phyloP scores from a whole-genome alignment of 2,888 invertebrate species.

The Synanthedon tipuliformis region DNA sequence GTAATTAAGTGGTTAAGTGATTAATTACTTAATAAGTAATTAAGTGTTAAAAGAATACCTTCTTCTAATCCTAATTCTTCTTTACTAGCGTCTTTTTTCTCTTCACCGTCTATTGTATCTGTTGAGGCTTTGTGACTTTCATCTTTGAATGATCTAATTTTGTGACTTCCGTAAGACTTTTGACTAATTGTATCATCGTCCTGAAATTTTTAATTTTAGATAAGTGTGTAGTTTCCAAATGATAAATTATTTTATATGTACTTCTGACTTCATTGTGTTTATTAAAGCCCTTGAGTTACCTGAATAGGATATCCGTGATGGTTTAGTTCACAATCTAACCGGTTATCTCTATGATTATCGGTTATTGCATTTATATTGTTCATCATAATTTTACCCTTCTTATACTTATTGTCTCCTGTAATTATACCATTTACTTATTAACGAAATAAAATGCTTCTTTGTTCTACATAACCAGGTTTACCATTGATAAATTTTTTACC shows the following conservation, averaged over 20 bases:
- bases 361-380: constrained; percentile 87
- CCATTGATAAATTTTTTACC: constrained; percentile 58
- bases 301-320: constrained; percentile 77
- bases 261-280: background rate
- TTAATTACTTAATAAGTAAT: too few species aligned
- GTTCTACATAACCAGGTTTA: background rate
- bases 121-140: constrained; percentile 92
- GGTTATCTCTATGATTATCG: constrained; percentile 79
- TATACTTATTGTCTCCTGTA: constrained; percentile 84
- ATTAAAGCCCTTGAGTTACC: constrained; percentile 20
- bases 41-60: constrained; percentile 46
- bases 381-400: constrained; percentile 83
- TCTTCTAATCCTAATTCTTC: constrained; percentile 89
- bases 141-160: constrained; percentile 88
- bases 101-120: constrained; percentile 87
- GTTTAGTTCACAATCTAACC: constrained; percentile 80
- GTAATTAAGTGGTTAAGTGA: too few species aligned
- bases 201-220: constrained; percentile 26
- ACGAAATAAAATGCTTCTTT: constrained; percentile 4
- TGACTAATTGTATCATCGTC: constrained; percentile 87
- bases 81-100: constrained; percentile 90
- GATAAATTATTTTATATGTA: background rate
- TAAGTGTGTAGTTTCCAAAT: background rate
- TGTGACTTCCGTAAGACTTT: constrained; percentile 93
- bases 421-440: constrained; percentile 14